Conservation (phyloP, 2,797 vertebrate species). For the Loriculus beryllinus region DNA sequence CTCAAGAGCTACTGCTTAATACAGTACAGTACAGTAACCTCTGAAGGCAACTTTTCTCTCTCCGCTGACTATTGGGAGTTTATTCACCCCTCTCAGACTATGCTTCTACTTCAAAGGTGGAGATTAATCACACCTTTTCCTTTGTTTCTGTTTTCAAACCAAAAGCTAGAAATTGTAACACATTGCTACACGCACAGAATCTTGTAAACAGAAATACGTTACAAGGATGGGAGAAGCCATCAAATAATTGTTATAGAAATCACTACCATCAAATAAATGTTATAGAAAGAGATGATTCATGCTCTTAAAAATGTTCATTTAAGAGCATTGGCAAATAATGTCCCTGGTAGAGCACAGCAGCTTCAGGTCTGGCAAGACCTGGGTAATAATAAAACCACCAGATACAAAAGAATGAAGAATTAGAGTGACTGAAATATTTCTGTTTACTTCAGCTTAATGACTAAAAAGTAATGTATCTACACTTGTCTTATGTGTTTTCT, state of each 20-base stretch:
- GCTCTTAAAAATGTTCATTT: neutral
- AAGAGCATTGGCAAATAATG: neutral
- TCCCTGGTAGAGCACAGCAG: neutral
- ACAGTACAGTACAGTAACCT: neutral
- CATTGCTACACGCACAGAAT: neutral
- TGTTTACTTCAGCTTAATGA: neutral
- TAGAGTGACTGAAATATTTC: neutral
- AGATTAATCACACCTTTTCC: neutral
- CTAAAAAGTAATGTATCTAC: neutral
- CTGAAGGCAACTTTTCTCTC: neutral
- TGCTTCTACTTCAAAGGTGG: neutral
- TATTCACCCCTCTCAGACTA: neutral
- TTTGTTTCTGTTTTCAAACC: neutral
- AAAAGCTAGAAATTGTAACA: neutral
- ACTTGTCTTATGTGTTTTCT: rapidly evolving
- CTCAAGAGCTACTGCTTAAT: neutral
- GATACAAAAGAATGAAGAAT: neutral
- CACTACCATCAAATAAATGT: neutral
- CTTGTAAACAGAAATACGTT: neutral
- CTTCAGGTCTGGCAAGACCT: neutral
- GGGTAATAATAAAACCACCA: neutral
- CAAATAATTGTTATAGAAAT: neutral
- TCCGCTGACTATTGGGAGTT: neutral
- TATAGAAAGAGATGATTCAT: neutral
- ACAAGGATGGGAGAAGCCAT: neutral